Conservation (phyloP, 2,113 vertebrate genomes). For the Donacobius atricapilla region DNA sequence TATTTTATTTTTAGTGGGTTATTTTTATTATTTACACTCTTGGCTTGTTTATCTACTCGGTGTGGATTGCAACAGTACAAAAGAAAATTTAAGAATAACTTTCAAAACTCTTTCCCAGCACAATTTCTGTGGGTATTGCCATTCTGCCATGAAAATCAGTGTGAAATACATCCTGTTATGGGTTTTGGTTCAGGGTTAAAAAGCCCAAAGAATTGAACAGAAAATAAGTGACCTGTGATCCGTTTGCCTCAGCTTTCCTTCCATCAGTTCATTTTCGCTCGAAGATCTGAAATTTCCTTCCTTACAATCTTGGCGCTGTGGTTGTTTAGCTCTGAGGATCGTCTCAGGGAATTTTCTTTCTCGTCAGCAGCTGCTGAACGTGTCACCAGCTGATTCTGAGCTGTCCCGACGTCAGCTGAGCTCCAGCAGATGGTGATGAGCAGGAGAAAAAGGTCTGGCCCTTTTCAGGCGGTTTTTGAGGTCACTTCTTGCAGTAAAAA, state of each 20-base stretch:
- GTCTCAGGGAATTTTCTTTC: neutral
- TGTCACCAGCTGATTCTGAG: neutral
- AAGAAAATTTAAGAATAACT: neutral
- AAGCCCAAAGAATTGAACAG: neutral
- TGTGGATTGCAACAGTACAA: neutral
- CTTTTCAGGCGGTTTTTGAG: neutral
- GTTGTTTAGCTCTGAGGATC: neutral
- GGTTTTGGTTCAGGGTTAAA: neutral
- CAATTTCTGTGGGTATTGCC: neutral
- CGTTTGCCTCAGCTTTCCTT: neutral
- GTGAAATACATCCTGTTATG: neutral
- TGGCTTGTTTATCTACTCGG: neutral
- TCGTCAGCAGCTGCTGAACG: accelerated
- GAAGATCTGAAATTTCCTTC: neutral
- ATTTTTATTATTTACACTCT: neutral
- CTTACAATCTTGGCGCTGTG: neutral
- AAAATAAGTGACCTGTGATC: neutral
- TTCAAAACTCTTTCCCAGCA: neutral
- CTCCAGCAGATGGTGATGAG: neutral
- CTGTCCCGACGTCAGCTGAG: neutral
- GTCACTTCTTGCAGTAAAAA: neutral
- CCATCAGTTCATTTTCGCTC: neutral
- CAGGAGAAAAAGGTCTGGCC: neutral
- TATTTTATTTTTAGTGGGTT: neutral
- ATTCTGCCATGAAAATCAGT: neutral